phyloP scores from a whole-genome alignment of 2,797 vertebrate genomes.

The Sylvia borin region DNA sequence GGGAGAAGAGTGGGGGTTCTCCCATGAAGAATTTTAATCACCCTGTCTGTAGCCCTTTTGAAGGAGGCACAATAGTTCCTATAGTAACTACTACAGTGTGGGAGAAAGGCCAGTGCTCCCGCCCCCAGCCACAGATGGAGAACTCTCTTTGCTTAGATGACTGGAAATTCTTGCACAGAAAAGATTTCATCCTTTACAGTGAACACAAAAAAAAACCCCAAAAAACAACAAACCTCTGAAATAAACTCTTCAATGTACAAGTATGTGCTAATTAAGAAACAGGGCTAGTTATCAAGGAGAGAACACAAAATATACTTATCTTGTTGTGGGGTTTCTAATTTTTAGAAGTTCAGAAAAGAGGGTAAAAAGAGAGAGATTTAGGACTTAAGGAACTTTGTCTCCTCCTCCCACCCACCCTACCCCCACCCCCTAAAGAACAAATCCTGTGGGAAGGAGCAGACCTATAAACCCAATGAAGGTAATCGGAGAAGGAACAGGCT shows the following conservation, averaged over 20 bases:
- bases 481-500: not conserved
- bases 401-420: not conserved
- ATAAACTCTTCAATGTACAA: not conserved
- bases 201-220: not conserved
- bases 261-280: not conserved
- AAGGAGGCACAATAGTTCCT: conserved; percentile 51
- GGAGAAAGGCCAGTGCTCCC: conserved; percentile 51
- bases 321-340: not conserved
- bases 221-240: not conserved
- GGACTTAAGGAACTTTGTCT: not conserved
- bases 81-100: conserved; percentile 54
- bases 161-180: conserved; percentile 61
- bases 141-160: conserved; percentile 44
- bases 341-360: not conserved
- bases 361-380: not conserved
- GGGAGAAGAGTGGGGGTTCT: conserved; percentile 39
- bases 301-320: not conserved
- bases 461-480: not conserved
- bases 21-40: conserved; percentile 63
- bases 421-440: not conserved
- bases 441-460: not conserved
- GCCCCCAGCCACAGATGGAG: conserved; percentile 41
- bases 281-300: not conserved
- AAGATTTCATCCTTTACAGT: conserved; percentile 21
- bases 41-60: conserved; percentile 25